A percentile compares a stretch with the other conserved stretches of the same genome.
Conservation (phyloP, 35 echinoderm and acorn worm genomes). For the Ophiothrix spiculata region DNA sequence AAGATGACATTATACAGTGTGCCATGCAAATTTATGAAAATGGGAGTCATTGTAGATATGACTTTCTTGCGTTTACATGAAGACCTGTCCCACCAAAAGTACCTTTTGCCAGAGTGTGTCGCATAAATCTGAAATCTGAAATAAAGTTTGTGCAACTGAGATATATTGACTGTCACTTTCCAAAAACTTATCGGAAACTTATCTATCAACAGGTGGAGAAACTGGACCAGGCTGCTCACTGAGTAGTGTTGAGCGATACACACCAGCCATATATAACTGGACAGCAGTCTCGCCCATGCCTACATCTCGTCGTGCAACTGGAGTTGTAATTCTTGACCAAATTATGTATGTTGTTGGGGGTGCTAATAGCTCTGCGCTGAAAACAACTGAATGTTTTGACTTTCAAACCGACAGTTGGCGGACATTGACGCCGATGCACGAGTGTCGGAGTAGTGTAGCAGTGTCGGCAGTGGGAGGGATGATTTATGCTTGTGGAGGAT, state of each 20-base stretch:
- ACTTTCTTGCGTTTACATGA: too few species aligned
- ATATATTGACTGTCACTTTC: too few species aligned
- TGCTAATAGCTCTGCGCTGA: constrained; percentile 57
- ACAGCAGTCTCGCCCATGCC: constrained; percentile 67
- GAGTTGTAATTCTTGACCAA: constrained; percentile 61
- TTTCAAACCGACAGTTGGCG: constrained; percentile 75
- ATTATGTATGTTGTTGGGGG: constrained; percentile 87
- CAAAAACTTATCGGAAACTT: too few species aligned
- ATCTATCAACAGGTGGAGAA: constrained; percentile 78
- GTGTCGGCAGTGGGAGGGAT: constrained; percentile 58
- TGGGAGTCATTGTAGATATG: too few species aligned
- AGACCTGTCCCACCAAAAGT: too few species aligned
- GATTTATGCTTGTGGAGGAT: constrained; percentile 89
- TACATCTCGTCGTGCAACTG: constrained; percentile 54
- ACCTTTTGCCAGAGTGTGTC: too few species aligned
- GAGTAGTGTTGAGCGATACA: constrained; percentile 68
- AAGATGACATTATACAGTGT: too few species aligned
- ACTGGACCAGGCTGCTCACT: constrained; percentile 60
- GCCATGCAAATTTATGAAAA: too few species aligned
- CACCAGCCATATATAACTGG: constrained; percentile 84
- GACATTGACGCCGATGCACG: constrained; percentile 68
- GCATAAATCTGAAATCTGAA: too few species aligned
- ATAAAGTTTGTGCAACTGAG: too few species aligned
- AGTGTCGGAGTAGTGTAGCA: constrained; percentile 85
- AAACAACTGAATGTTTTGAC: constrained; percentile 81